Percentiles rank a stretch among this genome's conserved stretches.
phyloP scores from a whole-genome alignment of 92 coral and sea anemone genomes.

The Heteractis magnifica region DNA sequence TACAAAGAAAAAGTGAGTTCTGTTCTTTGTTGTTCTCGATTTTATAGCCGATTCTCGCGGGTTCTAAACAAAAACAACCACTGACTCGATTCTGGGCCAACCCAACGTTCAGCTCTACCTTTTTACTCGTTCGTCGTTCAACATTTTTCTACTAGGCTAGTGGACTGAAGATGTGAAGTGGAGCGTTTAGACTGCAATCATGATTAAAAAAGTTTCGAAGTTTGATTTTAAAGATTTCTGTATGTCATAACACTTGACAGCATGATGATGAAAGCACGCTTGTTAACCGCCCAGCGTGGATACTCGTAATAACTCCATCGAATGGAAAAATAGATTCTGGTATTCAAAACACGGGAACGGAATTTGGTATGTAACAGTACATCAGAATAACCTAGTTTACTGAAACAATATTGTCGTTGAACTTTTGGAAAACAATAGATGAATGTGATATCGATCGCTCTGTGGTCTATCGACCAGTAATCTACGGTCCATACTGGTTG shows the following conservation, averaged over 20 bases:
- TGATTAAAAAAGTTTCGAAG: not conserved
- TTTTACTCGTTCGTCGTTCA: not conserved
- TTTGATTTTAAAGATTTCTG: not conserved
- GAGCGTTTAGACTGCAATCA: not conserved
- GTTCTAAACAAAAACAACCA: not conserved
- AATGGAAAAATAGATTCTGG: not conserved
- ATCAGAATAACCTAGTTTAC: not conserved
- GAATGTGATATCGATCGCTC: not conserved
- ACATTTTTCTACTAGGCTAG: not conserved
- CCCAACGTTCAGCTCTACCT: not conserved
- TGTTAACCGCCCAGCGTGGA: not conserved
- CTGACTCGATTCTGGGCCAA: not conserved
- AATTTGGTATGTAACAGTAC: not conserved
- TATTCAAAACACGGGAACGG: not conserved
- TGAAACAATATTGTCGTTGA: not conserved
- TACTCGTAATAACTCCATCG: not conserved
- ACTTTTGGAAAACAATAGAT: not conserved
- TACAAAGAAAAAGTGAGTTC: not conserved
- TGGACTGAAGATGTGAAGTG: not conserved
- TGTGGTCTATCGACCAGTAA: not conserved
- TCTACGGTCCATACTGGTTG: not conserved
- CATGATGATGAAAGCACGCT: not conserved
- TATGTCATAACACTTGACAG: not conserved
- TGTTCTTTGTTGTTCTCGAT: not conserved
- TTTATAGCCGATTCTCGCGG: not conserved